phyloP scores from a whole-genome alignment of 2,888 invertebrate species.

The Tuberolachnus salignus region DNA sequence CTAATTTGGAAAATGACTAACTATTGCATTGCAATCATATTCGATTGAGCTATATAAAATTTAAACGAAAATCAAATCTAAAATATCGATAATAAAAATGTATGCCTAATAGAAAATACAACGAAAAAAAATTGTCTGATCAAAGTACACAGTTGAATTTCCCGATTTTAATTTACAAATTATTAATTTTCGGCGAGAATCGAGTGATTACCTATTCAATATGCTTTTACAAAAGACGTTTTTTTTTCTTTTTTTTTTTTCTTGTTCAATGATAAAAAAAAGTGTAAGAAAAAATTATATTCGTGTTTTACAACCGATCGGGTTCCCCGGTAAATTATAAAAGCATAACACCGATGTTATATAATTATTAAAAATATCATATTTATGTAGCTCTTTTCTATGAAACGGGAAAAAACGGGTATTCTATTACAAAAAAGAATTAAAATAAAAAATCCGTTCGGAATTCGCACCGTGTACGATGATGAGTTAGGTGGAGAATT shows the following conservation, averaged over 20 bases:
- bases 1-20: constrained; percentile 6
- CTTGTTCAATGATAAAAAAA: neutral
- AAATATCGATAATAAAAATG: neutral
- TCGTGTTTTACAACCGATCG: no score
- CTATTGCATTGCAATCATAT: neutral
- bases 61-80: neutral
- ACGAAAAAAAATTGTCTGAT: neutral
- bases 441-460: no score
- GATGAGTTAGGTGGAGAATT: no score
- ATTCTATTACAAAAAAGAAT: no score
- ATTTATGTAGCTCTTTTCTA: no score
- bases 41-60: neutral
- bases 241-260: neutral
- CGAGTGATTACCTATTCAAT: no score
- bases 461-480: no score
- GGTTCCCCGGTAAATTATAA: no score
- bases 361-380: no score
- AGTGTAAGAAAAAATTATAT: neutral
- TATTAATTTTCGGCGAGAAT: no score
- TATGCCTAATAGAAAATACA: neutral
- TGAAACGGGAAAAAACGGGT: no score
- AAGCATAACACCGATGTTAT: no score
- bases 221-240: neutral
- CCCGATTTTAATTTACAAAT: neutral
- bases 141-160: neutral